Evolutionary conservation across 2,797 vertebrate genomes (phyloP), one percentile per base, ranked within the genome.

Genomic region (Pseudochirops corinnae): DNA sequence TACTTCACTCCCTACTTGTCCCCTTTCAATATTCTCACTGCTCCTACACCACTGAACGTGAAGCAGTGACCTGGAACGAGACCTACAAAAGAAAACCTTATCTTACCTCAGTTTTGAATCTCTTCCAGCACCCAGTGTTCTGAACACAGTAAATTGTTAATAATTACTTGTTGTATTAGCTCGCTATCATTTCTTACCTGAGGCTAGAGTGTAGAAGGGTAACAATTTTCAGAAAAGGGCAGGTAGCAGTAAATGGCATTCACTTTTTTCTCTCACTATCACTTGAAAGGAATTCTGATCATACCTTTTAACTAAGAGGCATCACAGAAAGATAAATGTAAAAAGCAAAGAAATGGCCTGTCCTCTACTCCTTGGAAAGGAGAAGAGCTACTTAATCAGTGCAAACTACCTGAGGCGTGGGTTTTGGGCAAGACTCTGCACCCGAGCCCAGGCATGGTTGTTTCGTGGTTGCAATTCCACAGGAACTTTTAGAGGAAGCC

Each of bases 381-480:
- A 67, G n/a, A 82, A 46, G 18, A 82, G n/a, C n/a, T 24, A 46
- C 39, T 82, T 24, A 74, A 82, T 21, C n/a, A 82, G 21, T 82
- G 28, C 39, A 39, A 1, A 26, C 98, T 98, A 99, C 99, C 99
- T 99, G 97, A 99, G 99, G 56, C 99, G 99, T 55, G 99, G 99
- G 97, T 99, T 99, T 98, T 99, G 99, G 90, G 99, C 99, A n/a
- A 99, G 99, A 97, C 99, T 99, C 99, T 99, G 99, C 67, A 99
- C 99, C 0, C 99, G 99, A 94, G 99, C 98, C 99, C 99, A 99
- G 0, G 99, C 99, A 0, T 99, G 99, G 97, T 99, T 99, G 97
- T 99, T 99, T 60, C 99, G 99, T 0, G 99, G 99, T 55, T 99
- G 99, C 91, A 99, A 98, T 98, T 99, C 99, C 94, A 99, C 99